Evolutionary conservation across 2,113 vertebrate genomes (phyloP).

Genomic region (Hyaena hyaena): DNA sequence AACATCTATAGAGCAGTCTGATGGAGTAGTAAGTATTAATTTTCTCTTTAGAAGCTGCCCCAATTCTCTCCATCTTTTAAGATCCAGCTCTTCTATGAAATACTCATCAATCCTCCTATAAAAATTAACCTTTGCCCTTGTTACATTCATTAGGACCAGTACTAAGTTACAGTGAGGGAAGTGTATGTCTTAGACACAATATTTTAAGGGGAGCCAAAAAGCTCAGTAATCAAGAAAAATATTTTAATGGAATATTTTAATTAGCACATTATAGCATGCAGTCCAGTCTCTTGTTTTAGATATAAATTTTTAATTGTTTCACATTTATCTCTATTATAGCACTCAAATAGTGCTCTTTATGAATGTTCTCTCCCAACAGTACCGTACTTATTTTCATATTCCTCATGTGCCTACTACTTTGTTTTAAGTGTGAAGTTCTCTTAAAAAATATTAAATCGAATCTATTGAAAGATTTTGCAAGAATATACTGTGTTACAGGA

Average conservation of each 20-base stretch:
- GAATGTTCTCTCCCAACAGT: neutral
- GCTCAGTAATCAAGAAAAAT: conserved; percentile 28
- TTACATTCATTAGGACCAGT: neutral
- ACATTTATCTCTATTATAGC: neutral
- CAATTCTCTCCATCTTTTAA: neutral
- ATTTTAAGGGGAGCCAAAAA: neutral
- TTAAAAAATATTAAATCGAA: conserved; percentile 6
- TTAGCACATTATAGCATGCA: neutral
- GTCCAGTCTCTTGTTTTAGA: neutral
- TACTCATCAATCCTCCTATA: neutral
- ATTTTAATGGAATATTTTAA: conserved; percentile 50
- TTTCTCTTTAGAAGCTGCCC: conserved; percentile 13
- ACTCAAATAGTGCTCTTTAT: conserved; percentile 27
- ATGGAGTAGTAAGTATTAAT: conserved; percentile 8
- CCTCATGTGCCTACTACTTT: neutral
- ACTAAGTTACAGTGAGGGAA: neutral
- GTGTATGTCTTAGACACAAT: neutral
- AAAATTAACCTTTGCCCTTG: neutral
- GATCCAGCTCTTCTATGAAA: neutral
- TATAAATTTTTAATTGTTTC: conserved; percentile 30
- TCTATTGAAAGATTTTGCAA: conserved; percentile 1
- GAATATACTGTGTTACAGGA: neutral
- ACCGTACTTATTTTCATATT: neutral
- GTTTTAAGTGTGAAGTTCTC: neutral
- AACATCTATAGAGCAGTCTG: neutral